phyloP scores from a whole-genome alignment of 2,113 vertebrate genomes.

The Microtus richardsoni region DNA sequence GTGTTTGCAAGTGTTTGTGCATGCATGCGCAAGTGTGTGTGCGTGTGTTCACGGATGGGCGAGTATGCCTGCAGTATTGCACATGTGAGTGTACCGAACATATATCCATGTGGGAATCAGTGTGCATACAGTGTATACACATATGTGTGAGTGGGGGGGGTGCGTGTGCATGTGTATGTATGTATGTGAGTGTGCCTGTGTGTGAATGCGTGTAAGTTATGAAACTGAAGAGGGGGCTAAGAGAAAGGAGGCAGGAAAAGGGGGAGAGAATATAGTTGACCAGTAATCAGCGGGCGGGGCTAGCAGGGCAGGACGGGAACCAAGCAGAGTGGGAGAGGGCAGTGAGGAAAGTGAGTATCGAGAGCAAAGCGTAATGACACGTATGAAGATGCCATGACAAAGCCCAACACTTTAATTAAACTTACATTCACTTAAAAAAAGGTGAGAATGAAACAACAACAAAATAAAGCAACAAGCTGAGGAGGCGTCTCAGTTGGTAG shows the following conservation, averaged over 20 bases:
- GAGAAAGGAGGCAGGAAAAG: not conserved
- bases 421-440: not conserved
- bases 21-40: not conserved
- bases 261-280: not conserved
- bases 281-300: too few species aligned
- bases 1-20: not conserved
- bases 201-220: not conserved
- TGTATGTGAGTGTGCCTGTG: not conserved
- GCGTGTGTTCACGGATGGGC: not conserved
- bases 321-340: too few species aligned
- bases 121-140: not conserved
- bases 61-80: not conserved
- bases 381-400: not conserved
- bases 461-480: not conserved
- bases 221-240: not conserved
- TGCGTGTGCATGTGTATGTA: too few species aligned
- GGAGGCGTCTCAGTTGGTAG: not conserved
- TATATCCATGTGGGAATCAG: not conserved
- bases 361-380: not conserved
- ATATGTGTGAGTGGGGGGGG: not conserved
- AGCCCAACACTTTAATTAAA: not conserved
- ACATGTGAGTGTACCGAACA: not conserved
- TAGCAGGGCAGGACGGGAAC: not conserved
- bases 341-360: not conserved
- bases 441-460: not conserved